Evolutionary conservation across 2,888 invertebrate species (phyloP).

Genomic region (Apotomis betuletana): DNA sequence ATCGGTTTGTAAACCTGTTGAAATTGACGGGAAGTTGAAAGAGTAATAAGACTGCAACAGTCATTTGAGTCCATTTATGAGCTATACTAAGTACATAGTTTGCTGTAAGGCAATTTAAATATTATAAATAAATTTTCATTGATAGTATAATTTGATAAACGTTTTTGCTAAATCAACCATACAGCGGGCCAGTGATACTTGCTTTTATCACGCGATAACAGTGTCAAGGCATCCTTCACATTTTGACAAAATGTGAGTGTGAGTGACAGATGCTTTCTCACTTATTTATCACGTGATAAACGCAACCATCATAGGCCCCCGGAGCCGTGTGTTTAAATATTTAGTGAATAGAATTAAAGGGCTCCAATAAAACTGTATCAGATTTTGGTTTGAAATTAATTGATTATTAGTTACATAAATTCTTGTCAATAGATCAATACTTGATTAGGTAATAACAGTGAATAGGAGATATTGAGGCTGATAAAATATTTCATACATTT

Average conservation of each 20-base stretch:
- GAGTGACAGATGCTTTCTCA: no score
- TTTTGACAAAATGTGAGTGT: no score
- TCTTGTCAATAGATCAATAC: not conserved
- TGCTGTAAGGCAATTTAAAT: slow-evolving; percentile 1
- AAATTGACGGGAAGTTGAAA: slow-evolving; percentile 52
- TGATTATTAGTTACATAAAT: slow-evolving; percentile 21
- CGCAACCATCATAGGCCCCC: no score
- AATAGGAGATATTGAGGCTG: slow-evolving; percentile 3
- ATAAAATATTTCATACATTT: not conserved
- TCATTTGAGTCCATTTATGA: slow-evolving; percentile 48
- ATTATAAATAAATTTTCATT: no score
- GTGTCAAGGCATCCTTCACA: no score
- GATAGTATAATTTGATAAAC: no score
- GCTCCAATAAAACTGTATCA: not conserved
- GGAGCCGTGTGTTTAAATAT: slow-evolving; percentile 1
- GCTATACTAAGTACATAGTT: slow-evolving; percentile 31
- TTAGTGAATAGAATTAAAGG: not conserved
- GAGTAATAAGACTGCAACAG: slow-evolving; percentile 47
- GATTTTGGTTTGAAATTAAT: slow-evolving; percentile 3
- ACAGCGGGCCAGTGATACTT: no score
- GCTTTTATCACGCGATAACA: no score
- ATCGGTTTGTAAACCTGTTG: slow-evolving; percentile 42
- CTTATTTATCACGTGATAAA: no score
- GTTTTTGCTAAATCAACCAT: no score
- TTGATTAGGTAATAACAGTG: not conserved